Base-by-base conservation (phyloP, 2,888 invertebrate species). In the Troglohyphantes excavatus region DNA sequence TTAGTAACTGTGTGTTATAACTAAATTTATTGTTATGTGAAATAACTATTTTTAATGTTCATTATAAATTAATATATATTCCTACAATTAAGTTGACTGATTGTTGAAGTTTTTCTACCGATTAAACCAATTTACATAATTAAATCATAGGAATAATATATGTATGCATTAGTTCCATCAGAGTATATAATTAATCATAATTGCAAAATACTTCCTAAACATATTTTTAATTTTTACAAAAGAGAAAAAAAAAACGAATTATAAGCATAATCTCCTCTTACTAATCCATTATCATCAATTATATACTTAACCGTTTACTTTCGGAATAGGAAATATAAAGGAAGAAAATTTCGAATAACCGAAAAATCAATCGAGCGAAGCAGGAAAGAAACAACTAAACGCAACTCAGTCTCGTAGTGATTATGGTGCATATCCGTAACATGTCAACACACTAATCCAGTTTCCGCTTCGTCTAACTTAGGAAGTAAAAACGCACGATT, bases 331-430 rank as follows among this genome's bases (percentile, higher is more conserved):
- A 53, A 53, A 53, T 53, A 53, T 13, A 13, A 53, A 53, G 5
- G n/a, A 53, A 5, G 0, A 17, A 17, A 13, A 0, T 53, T n/a
- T 5, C 53, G n/a, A 53, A 53, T 17, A 53, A 7, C 53, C 53
- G 53, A n/a, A 53, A 53, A n/a, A n/a, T 53, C 53, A 53, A 53
- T n/a, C 0, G 53, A 53, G 53, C 53, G 53, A 53, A 53, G 13
- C 53, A 53, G 53, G 53, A 53, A 53, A n/a, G 53, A n/a, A n/a
- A 53, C 53, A 53, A 53, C 53, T 53, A 53, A 53, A n/a, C 53
- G 5, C 53, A 17, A n/a, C 53, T 53, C 53, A 17, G 17, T 17
- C n/a, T 53, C 13, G 39, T 13, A 39, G 39, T 13, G 39, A 39
- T 39, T 39, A 39, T 13, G 39, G 39, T 3, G 1, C 39, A 39